These are phyloP conservation scores for Cantharis nigra DNA, from an alignment of 2,888 invertebrate genomes.

Conservation along the genomic window DNA sequence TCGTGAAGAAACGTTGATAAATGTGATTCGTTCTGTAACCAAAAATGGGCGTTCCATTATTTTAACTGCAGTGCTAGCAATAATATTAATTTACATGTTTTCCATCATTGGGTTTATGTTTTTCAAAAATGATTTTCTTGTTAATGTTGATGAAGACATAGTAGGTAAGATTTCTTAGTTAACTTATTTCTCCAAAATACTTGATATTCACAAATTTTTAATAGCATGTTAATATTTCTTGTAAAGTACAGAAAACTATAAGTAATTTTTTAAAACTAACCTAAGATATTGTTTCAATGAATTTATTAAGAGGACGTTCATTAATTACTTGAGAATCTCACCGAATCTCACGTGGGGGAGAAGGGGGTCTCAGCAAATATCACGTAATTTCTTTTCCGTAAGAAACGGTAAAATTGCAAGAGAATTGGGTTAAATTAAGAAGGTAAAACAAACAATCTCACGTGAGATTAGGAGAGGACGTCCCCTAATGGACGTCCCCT, in stretches of 20 bases:
- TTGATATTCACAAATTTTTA: not conserved
- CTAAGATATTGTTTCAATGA: not conserved
- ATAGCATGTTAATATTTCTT: not conserved
- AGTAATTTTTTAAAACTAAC: not conserved
- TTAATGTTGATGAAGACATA: conserved; percentile 76
- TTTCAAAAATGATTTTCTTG: conserved; percentile 96
- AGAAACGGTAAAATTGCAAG: no score
- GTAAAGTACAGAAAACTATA: no score
- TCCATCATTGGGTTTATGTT: conserved; percentile 98
- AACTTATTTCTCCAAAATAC: not conserved
- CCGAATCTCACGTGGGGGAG: no score
- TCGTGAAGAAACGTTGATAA: conserved; percentile 96
- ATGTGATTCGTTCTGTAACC: conserved; percentile 98
- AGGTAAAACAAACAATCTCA: no score
- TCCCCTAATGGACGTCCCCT: no score
- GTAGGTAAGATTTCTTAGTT: conserved; percentile 44
- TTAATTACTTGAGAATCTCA: no score
- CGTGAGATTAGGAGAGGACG: no score
- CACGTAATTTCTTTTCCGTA: no score
- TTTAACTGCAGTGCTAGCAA: conserved; percentile 93
- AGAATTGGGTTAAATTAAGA: no score
- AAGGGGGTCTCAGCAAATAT: no score
- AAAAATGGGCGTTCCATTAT: conserved; percentile 98
- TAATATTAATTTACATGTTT: conserved; percentile 97
- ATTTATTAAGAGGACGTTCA: no score